These are phyloP conservation scores for Stenopsyche tienmushanensis DNA, from an alignment of 1,140 invertebrate genomes.

Conservation along the genomic window DNA sequence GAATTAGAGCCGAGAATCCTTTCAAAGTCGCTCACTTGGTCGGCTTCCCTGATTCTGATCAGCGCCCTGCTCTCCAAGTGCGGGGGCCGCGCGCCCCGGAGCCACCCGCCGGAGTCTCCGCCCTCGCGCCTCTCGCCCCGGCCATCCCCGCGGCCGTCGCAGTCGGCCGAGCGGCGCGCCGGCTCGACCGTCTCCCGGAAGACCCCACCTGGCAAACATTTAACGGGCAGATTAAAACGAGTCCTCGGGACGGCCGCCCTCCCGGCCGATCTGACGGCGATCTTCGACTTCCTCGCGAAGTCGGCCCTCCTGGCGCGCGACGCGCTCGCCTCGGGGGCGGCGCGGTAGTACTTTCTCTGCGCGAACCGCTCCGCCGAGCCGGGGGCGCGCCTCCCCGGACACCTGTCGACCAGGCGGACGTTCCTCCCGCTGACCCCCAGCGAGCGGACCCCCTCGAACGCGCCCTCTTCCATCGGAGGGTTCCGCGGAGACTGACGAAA, in stretches of 20 bases:
- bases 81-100: conserved; percentile 48
- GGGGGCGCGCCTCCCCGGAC: neutral
- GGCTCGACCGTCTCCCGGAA: neutral
- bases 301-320: neutral
- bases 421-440: conserved; percentile 21
- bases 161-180: conserved; percentile 45
- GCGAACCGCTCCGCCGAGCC: neutral
- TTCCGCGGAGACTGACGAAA: neutral
- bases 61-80: conserved; percentile 55
- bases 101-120: conserved; percentile 42
- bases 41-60: conserved; percentile 56
- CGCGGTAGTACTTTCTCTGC: conserved; percentile 21
- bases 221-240: conserved; percentile 36
- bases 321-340: conserved; percentile 1
- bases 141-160: conserved; percentile 44
- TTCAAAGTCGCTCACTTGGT: conserved; percentile 57
- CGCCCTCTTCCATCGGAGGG: conserved; percentile 19
- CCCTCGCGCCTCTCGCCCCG: neutral
- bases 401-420: conserved; percentile 16
- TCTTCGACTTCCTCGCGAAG: conserved; percentile 45
- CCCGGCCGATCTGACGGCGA: conserved; percentile 46
- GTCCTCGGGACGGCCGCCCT: conserved; percentile 37
- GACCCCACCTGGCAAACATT: conserved; percentile 38
- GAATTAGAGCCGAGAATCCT: conserved; percentile 58
- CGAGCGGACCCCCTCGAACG: neutral